Percentiles rank a stretch among this genome's conserved stretches.
These are phyloP conservation scores for Cryptophagus acutangulus DNA, from an alignment of 2,888 invertebrate species.

Conservation along the genomic window DNA sequence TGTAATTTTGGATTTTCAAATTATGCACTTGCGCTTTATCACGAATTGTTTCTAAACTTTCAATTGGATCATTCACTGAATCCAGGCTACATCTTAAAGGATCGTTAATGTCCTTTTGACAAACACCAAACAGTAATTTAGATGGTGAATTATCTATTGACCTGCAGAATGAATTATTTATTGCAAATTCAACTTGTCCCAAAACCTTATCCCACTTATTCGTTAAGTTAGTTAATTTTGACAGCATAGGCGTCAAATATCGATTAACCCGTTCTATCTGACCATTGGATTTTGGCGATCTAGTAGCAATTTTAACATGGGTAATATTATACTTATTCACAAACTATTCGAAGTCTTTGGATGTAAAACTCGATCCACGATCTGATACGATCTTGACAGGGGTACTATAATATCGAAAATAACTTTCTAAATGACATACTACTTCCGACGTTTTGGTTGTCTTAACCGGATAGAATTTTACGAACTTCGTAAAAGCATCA, in stretches of 20 bases:
- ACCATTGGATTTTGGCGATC: slow-evolving; percentile 32
- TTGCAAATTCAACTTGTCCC: slow-evolving; percentile 12
- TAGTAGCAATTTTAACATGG: slow-evolving; percentile 28
- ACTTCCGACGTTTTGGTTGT: too few species aligned
- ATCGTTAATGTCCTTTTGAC: slow-evolving; percentile 14
- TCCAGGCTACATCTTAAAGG: too few species aligned
- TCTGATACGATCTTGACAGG: slow-evolving; percentile 29
- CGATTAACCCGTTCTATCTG: slow-evolving; percentile 32
- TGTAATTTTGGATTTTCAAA: slow-evolving; percentile 6
- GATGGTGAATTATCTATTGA: slow-evolving; percentile 13
- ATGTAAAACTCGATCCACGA: slow-evolving; percentile 32
- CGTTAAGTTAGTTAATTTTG: too few species aligned
- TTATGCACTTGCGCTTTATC: slow-evolving; percentile 15
- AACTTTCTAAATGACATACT: slow-evolving; percentile 31
- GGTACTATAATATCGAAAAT: slow-evolving; percentile 34
- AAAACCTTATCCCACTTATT: slow-evolving; percentile 8
- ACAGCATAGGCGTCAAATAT: slow-evolving; percentile 25
- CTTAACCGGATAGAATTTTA: too few species aligned
- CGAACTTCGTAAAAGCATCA: too few species aligned
- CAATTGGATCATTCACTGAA: too few species aligned
- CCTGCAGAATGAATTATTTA: slow-evolving; percentile 12
- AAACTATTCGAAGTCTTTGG: slow-evolving; percentile 24
- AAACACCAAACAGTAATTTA: slow-evolving; percentile 17
- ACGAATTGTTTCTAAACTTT: slow-evolving; percentile 8
- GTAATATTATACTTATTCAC: slow-evolving; percentile 8